Conservation (phyloP, 2,888 invertebrate genomes). For the Crossocerus cetratus region DNA sequence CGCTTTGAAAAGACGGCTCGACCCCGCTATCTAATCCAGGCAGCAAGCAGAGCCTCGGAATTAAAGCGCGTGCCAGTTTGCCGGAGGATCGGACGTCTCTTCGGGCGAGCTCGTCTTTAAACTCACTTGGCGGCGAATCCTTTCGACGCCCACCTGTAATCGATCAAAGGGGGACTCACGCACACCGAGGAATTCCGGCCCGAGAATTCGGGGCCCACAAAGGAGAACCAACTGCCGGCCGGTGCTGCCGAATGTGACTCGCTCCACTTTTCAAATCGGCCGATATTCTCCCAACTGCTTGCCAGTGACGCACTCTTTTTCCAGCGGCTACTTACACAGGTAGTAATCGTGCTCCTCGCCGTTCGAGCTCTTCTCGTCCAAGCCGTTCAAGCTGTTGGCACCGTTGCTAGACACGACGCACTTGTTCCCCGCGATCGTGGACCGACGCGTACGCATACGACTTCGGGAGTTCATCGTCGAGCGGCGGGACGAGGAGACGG, state of each 20-base stretch:
- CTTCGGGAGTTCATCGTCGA: conserved; percentile 23
- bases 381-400: not conserved
- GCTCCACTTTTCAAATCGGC: conserved; percentile 18
- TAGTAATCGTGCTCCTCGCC: not conserved
- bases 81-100: not conserved
- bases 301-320: too few species aligned
- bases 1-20: too few species aligned
- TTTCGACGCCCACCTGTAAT: not conserved
- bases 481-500: not conserved
- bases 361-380: not conserved
- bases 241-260: not conserved
- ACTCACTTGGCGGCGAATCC: conserved; percentile 6
- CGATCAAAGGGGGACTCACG: not conserved
- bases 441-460: not conserved
- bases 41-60: too few species aligned
- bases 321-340: conserved; percentile 31
- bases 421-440: not conserved
- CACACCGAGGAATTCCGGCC: not conserved
- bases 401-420: not conserved
- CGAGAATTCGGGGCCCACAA: not conserved
- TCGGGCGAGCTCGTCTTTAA: conserved; percentile 13
- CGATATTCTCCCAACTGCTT: not conserved
- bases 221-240: not conserved
- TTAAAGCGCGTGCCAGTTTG: too few species aligned
- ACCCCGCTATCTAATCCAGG: too few species aligned